Evolutionary conservation across 1,140 invertebrate species (phyloP).

Genomic region (Tetramorium alpestre): DNA sequence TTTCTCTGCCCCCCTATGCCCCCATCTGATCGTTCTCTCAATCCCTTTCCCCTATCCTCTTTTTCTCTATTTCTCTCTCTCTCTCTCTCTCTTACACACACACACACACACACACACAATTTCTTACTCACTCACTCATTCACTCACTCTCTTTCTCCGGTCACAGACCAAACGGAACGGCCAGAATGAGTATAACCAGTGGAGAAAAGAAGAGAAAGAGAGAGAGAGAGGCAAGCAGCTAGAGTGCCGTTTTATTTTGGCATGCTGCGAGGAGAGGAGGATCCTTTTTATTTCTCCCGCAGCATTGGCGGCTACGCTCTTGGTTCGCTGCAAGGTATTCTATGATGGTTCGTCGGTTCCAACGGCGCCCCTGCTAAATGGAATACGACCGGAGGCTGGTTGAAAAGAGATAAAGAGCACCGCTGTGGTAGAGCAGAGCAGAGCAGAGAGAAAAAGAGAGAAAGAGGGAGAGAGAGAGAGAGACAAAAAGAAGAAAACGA

Average conservation of each 20-base stretch:
- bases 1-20: slow-evolving; percentile 32
- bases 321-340: slow-evolving; percentile 79
- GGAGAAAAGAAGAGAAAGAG: slow-evolving; percentile 15
- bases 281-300: slow-evolving; percentile 79
- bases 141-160: slow-evolving; percentile 9
- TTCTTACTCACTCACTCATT: neutral
- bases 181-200: slow-evolving; percentile 25
- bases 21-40: slow-evolving; percentile 16
- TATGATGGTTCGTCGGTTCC: slow-evolving; percentile 81
- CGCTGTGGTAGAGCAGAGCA: slow-evolving; percentile 22
- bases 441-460: neutral
- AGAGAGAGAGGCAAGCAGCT: slow-evolving; percentile 48
- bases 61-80: neutral
- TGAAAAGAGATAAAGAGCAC: slow-evolving; percentile 21
- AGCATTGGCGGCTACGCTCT: slow-evolving; percentile 72
- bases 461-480: neutral
- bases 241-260: slow-evolving; percentile 81
- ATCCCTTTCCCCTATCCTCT: neutral
- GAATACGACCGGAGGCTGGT: slow-evolving; percentile 78
- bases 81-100: neutral
- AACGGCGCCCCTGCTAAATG: slow-evolving; percentile 82
- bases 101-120: neutral
- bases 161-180: slow-evolving; percentile 52
- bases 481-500: neutral
- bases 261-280: slow-evolving; percentile 71